Conservation (phyloP, 1,140 invertebrate genomes). For the Ooceraea biroi region DNA sequence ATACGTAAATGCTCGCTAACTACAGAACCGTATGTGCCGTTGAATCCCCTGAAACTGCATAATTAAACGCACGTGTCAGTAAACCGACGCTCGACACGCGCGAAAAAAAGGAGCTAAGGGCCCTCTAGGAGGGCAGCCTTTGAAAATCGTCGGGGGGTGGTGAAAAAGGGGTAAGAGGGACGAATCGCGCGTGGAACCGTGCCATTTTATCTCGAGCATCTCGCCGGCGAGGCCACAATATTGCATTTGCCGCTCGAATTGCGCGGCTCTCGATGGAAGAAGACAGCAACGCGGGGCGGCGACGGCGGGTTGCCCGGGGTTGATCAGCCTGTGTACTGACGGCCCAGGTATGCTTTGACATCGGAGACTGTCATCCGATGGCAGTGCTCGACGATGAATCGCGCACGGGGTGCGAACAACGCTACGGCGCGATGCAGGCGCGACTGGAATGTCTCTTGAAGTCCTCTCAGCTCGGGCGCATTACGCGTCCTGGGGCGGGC, state of each 20-base stretch:
- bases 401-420: constrained; percentile 63
- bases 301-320: not conserved
- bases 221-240: constrained; percentile 38
- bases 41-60: not conserved
- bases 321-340: constrained; percentile 64
- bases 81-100: not conserved
- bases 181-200: constrained; percentile 30
- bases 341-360: constrained; percentile 80
- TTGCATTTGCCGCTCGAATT: constrained; percentile 57
- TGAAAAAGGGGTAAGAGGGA: not conserved
- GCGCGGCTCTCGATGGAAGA: constrained; percentile 44
- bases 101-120: not conserved
- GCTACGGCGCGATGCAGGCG: constrained; percentile 67
- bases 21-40: not conserved
- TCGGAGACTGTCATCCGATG: constrained; percentile 79
- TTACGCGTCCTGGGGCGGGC: constrained; percentile 18
- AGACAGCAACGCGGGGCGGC: not conserved
- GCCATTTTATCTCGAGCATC: constrained; percentile 25
- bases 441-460: constrained; percentile 72
- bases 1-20: not conserved
- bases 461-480: constrained; percentile 43
- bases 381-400: constrained; percentile 79
- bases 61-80: constrained; percentile 35
- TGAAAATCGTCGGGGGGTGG: constrained; percentile 6
- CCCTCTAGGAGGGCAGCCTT: constrained; percentile 9